phyloP scores from a whole-genome alignment of 2,113 vertebrate genomes.

The Nymphicus hollandicus region DNA sequence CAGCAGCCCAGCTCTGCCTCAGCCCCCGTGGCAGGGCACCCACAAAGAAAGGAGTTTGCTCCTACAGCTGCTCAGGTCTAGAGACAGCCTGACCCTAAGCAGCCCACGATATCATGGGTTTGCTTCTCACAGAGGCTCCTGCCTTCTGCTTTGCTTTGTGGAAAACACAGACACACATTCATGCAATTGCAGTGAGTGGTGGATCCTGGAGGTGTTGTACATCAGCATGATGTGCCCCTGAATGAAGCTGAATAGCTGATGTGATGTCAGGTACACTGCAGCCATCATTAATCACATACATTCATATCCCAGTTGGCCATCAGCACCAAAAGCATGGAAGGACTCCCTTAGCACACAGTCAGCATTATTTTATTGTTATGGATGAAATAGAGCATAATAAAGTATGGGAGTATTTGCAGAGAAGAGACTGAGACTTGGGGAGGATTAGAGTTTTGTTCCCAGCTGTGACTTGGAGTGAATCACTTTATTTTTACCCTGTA shows the following conservation, averaged over 20 bases:
- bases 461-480: not conserved
- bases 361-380: not conserved
- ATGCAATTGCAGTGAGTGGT: not conserved
- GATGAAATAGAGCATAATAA: not conserved
- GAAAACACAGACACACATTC: not conserved
- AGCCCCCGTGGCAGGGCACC: rapidly evolving
- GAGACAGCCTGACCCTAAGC: not conserved
- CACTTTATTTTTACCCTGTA: not conserved
- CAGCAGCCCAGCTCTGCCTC: not conserved
- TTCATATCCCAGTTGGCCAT: not conserved
- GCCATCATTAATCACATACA: not conserved
- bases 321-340: not conserved
- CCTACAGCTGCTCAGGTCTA: not conserved
- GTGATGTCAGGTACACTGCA: not conserved
- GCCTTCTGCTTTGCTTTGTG: not conserved
- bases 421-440: not conserved
- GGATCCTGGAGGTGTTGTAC: not conserved
- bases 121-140: not conserved
- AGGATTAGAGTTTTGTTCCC: not conserved
- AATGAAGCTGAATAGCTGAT: not conserved
- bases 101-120: not conserved
- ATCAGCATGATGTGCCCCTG: not conserved
- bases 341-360: not conserved
- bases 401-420: not conserved
- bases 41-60: not conserved